phyloP scores from a whole-genome alignment of 1,140 invertebrate genomes.

The Ylistrum balloti region DNA sequence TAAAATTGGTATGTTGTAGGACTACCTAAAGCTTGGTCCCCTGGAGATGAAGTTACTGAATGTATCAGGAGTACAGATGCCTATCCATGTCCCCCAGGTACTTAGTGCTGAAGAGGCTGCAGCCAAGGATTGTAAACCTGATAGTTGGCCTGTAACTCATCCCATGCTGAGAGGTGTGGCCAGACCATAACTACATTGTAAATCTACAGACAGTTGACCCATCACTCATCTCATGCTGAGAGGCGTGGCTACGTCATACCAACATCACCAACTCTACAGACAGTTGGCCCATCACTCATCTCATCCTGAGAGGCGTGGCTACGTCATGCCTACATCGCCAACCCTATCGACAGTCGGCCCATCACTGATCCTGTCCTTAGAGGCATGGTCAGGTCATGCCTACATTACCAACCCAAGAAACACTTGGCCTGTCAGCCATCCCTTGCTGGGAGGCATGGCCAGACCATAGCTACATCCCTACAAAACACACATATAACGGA shows the following conservation, averaged over 20 bases:
- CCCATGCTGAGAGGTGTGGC: slow-evolving; percentile 75
- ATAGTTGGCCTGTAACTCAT: slow-evolving; percentile 79
- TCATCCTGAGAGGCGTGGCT: too few species aligned
- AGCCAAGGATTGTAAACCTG: slow-evolving; percentile 76
- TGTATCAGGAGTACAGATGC: slow-evolving; percentile 74
- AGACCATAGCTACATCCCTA: slow-evolving; percentile 42
- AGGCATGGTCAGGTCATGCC: too few species aligned
- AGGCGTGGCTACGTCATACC: too few species aligned
- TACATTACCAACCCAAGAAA: too few species aligned
- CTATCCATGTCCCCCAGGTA: slow-evolving; percentile 68
- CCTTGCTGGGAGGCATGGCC: slow-evolving; percentile 75
- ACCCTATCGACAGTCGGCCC: too few species aligned
- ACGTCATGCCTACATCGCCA: too few species aligned
- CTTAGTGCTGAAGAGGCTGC: slow-evolving; percentile 71
- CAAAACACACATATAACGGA: too few species aligned
- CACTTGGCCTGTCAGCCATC: slow-evolving; percentile 80
- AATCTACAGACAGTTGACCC: background rate
- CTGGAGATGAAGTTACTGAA: slow-evolving; percentile 80
- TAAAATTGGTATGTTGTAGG: too few species aligned
- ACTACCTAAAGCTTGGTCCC: slow-evolving; percentile 79
- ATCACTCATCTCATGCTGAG: too few species aligned
- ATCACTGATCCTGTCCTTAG: too few species aligned
- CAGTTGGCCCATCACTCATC: too few species aligned
- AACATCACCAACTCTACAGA: too few species aligned
- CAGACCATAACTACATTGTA: slow-evolving; percentile 41